Evolutionary conservation across 2,113 vertebrate genomes (phyloP), one percentile per base, ranked within the genome.

Genomic region (Montifringilla adamsi): DNA sequence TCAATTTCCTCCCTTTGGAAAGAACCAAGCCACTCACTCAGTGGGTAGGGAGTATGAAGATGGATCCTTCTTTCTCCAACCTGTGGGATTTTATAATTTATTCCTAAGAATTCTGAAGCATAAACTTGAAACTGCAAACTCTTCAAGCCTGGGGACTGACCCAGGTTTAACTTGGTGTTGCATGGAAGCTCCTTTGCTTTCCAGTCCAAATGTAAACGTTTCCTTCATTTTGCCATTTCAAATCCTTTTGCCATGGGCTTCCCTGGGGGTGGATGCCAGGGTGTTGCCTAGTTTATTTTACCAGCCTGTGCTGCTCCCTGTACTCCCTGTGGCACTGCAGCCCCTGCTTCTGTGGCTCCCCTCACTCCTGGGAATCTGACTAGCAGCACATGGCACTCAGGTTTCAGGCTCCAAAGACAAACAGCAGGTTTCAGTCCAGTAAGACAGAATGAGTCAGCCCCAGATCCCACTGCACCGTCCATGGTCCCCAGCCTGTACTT

Each of bases 21-120:
- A 66, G 26, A 66, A 15, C 43, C 17, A 14, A 49, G 43, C 11
- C 28, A 14, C 28, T 82, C 0, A 0, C n/a, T 68, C 0, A 0
- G 53, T 28, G 9, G 21, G 2, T 23, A 35, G 9, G 30, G n/a
- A 69, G 11, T 47, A 30, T 39, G 43, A 33, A 39, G 17, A 5
- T 16, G 8, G 13, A 30, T 39, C 6, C 14, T 59, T 81, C 53
- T 58, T 69, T 43, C 35, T 47, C 28, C 64, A 41, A 0, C 35
- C 14, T 23, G 23, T 41, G 11, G 30, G 43, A n/a, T 49, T 69
- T 69, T n/a, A 9, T 33, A 0, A 41, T 69, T 59, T 69, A 14
- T 28, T 49, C 43, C 23, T 41, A 59, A 41, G 23, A 49, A 33
- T n/a, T 33, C n/a, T 0, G 2, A 49, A 49, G 11, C 9, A 33